Evolutionary conservation across 2,797 vertebrate species (phyloP).

Genomic region (Rhinophrynus dorsalis): DNA sequence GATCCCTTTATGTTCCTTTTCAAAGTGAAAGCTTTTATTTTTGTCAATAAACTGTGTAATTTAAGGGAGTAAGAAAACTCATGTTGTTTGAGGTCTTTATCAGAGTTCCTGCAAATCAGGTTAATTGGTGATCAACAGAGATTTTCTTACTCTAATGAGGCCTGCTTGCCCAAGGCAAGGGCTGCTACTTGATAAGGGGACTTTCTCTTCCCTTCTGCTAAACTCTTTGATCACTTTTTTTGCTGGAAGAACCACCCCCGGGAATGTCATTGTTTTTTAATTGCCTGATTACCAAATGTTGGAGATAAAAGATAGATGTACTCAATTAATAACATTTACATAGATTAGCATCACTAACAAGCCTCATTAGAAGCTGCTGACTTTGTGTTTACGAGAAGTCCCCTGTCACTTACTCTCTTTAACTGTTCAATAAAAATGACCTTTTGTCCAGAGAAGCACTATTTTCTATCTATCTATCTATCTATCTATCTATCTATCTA

Average conservation of each 20-base stretch:
- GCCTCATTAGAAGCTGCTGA: constrained; percentile 91
- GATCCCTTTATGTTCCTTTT: constrained; percentile 71
- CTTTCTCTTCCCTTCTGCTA: constrained; percentile 82
- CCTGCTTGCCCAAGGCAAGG: constrained; percentile 85
- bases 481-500: constrained; percentile 1
- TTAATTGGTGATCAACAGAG: constrained; percentile 98
- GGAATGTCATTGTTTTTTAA: constrained; percentile 96
- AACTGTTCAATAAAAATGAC: constrained; percentile 68
- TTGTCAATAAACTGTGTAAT: constrained; percentile 80
- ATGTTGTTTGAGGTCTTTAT: constrained; percentile 82
- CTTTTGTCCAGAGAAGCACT: constrained; percentile 60
- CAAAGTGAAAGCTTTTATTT: constrained; percentile 75
- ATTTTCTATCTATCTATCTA: constrained; percentile 73
- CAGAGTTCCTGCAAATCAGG: constrained; percentile 94
- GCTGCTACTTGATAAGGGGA: constrained; percentile 81
- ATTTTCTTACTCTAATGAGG: constrained; percentile 93
- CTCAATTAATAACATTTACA: constrained; percentile 99
- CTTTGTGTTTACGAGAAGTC: constrained; percentile 87
- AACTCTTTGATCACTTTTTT: constrained; percentile 91
- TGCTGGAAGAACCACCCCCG: constrained; percentile 74
- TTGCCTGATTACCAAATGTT: constrained; percentile 96
- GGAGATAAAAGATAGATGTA: constrained; percentile 98
- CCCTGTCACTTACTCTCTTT: constrained; percentile 78
- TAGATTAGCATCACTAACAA: constrained; percentile 99
- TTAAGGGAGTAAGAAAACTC: constrained; percentile 77